These are phyloP conservation scores for Cancer borealis DNA, from an alignment of 2,888 invertebrate species.

Conservation along the genomic window DNA sequence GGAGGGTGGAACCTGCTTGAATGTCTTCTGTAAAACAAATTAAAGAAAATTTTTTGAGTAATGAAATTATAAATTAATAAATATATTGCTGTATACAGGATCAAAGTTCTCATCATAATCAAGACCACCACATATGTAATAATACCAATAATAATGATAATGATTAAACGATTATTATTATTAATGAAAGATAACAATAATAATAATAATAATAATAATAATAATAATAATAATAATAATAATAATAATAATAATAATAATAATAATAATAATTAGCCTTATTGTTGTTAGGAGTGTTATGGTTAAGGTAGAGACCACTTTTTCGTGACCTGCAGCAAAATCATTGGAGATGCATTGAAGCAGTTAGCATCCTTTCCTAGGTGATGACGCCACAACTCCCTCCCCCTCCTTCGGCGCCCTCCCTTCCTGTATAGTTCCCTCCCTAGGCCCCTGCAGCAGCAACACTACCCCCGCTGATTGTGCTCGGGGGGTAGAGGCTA, in stretches of 20 bases:
- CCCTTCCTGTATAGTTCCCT: constrained; percentile 51
- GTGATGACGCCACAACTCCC: constrained; percentile 8
- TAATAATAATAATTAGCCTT: constrained; percentile 43
- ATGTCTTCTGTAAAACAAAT: constrained; percentile 48
- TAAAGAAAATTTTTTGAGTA: background rate
- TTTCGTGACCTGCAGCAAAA: constrained; percentile 15
- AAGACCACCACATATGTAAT: background rate
- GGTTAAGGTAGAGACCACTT: constrained; percentile 22
- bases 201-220: background rate
- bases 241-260: constrained; percentile 49
- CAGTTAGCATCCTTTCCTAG: constrained; percentile 41
- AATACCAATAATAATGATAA: constrained; percentile 21
- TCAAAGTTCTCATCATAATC: background rate
- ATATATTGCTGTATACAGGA: background rate
- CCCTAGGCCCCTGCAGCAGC: constrained; percentile 51
- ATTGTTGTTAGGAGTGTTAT: constrained; percentile 3
- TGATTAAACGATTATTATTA: background rate
- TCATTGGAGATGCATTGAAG: constrained; percentile 39
- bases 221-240: constrained; percentile 49
- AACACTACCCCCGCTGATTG: constrained; percentile 13
- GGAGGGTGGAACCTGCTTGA: constrained; percentile 57
- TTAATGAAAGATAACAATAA: constrained; percentile 5
- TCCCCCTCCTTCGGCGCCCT: constrained; percentile 49
- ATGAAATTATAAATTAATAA: background rate
- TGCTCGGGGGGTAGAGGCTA: constrained; percentile 55